Evolutionary conservation across 1,140 invertebrate species (phyloP).

Genomic region (Hetaerina americana): DNA sequence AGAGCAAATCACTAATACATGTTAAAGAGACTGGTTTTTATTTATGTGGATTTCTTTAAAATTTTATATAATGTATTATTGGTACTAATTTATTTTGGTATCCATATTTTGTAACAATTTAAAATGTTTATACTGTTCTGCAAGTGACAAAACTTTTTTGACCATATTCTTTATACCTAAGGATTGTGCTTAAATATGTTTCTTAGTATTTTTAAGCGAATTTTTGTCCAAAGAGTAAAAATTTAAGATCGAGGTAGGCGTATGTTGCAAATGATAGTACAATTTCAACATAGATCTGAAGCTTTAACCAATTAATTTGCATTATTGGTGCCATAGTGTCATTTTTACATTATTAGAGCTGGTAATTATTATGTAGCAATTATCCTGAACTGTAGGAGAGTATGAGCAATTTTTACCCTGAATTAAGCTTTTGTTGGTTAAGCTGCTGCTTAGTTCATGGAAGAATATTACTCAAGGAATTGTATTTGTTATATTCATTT

Average conservation of each 20-base stretch:
- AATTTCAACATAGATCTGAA: not conserved
- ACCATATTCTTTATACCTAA: not conserved
- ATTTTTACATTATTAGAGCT: too few species aligned
- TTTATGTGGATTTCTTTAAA: not conserved
- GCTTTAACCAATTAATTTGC: not conserved
- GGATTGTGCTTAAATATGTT: not conserved
- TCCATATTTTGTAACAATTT: not conserved
- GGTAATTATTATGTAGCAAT: too few species aligned
- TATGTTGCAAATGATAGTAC: not conserved
- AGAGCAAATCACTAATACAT: not conserved
- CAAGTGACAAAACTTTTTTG: not conserved
- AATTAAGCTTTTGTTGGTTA: too few species aligned
- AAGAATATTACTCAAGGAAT: too few species aligned
- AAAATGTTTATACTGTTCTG: not conserved
- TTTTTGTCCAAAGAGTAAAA: not conserved
- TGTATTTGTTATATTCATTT: too few species aligned
- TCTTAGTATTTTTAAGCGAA: not conserved
- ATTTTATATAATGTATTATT: slow-evolving; percentile 1
- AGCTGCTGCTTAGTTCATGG: too few species aligned
- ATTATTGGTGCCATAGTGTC: not conserved
- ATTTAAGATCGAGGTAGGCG: not conserved
- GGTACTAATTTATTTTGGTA: not conserved
- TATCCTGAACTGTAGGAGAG: too few species aligned
- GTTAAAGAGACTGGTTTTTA: not conserved
- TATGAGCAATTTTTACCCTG: too few species aligned